Percentiles rank a stretch among this genome's conserved stretches.
phyloP scores from a whole-genome alignment of 2,888 invertebrate genomes.

The Drosophila kuntzei region DNA sequence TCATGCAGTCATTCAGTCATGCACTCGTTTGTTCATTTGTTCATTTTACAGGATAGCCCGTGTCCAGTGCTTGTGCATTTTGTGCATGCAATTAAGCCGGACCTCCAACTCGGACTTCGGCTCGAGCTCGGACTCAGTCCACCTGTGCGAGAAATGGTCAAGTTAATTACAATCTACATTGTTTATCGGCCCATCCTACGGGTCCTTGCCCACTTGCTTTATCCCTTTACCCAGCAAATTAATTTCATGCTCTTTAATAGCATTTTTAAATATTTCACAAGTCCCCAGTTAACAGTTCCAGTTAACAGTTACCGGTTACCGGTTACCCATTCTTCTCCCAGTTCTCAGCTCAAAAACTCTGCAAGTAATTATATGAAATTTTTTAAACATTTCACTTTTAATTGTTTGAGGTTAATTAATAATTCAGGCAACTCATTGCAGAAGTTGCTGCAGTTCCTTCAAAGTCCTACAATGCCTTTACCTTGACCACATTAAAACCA shows the following conservation, averaged over 20 bases:
- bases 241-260: conserved; percentile 49
- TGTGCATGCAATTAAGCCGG: conserved; percentile 72
- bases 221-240: conserved; percentile 29
- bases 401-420: conserved; percentile 79
- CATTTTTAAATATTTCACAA: conserved; percentile 60
- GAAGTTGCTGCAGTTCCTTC: conserved; percentile 59
- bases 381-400: conserved; percentile 64
- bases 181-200: conserved; percentile 63
- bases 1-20: conserved; percentile 43
- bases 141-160: conserved; percentile 51
- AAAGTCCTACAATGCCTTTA: conserved; percentile 41
- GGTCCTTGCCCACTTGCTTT: conserved; percentile 8
- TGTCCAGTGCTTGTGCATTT: conserved; percentile 42
- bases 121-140: conserved; percentile 4
- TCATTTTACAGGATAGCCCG: conserved; percentile 26
- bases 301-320: conserved; percentile 1
- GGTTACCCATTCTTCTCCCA: neutral
- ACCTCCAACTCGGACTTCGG: conserved; percentile 3
- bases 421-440: conserved; percentile 73
- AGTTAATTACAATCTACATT: conserved; percentile 81
- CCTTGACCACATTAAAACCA: conserved; percentile 57
- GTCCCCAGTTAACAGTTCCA: conserved; percentile 16
- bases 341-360: conserved; percentile 7
- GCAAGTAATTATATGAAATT: conserved; percentile 57
- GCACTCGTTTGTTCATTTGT: conserved; percentile 10